Percentiles rank a stretch among this genome's conserved stretches.
Evolutionary conservation across 2,888 invertebrate genomes (phyloP).

Genomic region (Empis livida): DNA sequence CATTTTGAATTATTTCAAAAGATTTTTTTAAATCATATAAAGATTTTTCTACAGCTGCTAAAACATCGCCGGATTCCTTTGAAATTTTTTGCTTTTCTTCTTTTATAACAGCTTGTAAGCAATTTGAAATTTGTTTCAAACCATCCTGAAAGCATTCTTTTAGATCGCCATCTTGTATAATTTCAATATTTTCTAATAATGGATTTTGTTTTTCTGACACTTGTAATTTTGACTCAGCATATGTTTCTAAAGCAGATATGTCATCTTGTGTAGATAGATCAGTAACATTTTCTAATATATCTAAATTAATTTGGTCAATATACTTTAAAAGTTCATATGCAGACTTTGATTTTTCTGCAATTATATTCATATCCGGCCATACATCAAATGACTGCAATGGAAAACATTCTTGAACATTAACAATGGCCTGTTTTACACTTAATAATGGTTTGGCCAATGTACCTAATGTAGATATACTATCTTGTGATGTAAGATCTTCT

Average conservation of each 20-base stretch:
- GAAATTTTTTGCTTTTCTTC: not conserved
- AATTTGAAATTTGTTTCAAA: constrained; percentile 27
- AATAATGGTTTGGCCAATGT: constrained; percentile 19
- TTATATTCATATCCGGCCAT: constrained; percentile 14
- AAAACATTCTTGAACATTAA: constrained; percentile 18
- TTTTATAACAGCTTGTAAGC: constrained; percentile 13
- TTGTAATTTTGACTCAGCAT: constrained; percentile 34
- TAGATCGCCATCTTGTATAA: constrained; percentile 7
- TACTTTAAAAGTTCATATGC: constrained; percentile 20
- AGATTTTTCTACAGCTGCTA: not conserved
- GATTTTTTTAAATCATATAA: constrained; percentile 22
- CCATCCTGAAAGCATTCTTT: constrained; percentile 22
- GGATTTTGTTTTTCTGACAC: constrained; percentile 10
- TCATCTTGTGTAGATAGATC: constrained; percentile 46
- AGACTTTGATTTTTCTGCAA: constrained; percentile 16
- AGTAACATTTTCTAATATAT: constrained; percentile 36
- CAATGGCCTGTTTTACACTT: constrained; percentile 19
- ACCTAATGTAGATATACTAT: constrained; percentile 13
- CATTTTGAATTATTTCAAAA: constrained; percentile 13
- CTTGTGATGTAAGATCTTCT: constrained; percentile 13
- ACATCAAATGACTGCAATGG: constrained; percentile 14
- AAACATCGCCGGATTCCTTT: not conserved
- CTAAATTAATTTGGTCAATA: constrained; percentile 24
- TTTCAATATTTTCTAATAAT: constrained; percentile 15
- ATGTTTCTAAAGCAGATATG: constrained; percentile 44